Base-by-base conservation (phyloP, 2,797 vertebrate species). In the Triplophysa bombifrons region DNA sequence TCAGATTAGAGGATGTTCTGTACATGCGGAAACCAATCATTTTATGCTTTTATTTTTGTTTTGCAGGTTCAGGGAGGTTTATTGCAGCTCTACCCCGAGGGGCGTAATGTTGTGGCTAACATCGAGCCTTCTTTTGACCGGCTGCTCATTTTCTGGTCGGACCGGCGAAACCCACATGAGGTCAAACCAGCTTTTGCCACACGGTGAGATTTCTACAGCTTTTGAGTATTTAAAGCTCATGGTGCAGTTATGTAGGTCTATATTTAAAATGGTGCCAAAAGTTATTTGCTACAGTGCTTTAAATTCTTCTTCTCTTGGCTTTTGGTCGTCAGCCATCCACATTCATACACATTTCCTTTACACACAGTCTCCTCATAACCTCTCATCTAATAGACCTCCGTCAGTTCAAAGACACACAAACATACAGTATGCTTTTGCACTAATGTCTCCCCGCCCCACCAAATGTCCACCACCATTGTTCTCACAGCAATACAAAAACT, bases 121-220 rank as follows among this genome's bases (percentile, higher is more conserved):
- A 96, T 98, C 0, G 95, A 97, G 79, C 95, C 95, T 27, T 34
- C 93, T 65, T 96, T 96, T 84, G 94, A 96, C 87, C 91, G 94
- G 12, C 89, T 96, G 87, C 92, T 96, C 53, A 92, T 96, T 88
- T 98, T 97, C 93, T 97, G 96, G 96, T 98, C 96, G 0, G 96
- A 97, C 86, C 94, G 96, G 76, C 93, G 96, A 81, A 98, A 97
- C 87, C 96, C 96, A 10, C 96, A 98, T 11, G 96, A 97, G 90
- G 96, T 97, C 85, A 96, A 95, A 81, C 96, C 96, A 11, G 94
- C 96, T 76, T 96, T 92, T 53, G 91, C 94, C 84, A 96, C 93
- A 81, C 95, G 96, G 96, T 98, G 81, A 89, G 93, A 0, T 65
- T 65, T 65, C 61, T 22, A 19, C 30, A 19, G 13, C 53, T 25